Base-by-base conservation (phyloP, 2,797 vertebrate genomes). In the Orestias chungarensis region DNA sequence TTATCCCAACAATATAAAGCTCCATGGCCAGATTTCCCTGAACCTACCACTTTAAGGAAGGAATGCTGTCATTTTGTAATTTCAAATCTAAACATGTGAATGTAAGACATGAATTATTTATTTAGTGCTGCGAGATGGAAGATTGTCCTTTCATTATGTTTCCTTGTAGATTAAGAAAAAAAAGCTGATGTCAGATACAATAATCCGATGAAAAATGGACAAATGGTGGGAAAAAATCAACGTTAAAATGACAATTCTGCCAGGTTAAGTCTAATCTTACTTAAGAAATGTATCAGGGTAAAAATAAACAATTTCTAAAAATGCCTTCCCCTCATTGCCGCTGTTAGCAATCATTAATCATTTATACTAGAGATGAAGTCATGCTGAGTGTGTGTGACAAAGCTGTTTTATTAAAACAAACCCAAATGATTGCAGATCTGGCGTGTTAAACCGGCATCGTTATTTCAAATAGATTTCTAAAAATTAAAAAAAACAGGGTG, bases 71-170 rank as follows among this genome's bases (percentile, higher is more conserved):
- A n/a, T n/a, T n/a, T n/a, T n/a, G n/a, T n/a, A n/a, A n/a, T n/a
- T n/a, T n/a, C n/a, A n/a, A n/a, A n/a, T n/a, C n/a, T n/a, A 35
- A 62, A 62, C 38, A 62, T 62, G 59, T 62, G 59, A 40, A 62
- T 3, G 35, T 17, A 20, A 40, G 25, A 40, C 33, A 33, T 4
- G 3, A n/a, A n/a, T 12, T 31, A 40, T 62, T 62, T 62, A 40
- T 25, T 38, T 62, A 40, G 6, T n/a, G 35, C 35, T 40, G 6
- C 59, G 12, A 25, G 35, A 64, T 12, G 15, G 35, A 6, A 64
- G 23, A n/a, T n/a, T 25, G 59, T 8, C 33, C 20, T 38, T 61
- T 61, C 33, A 18, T 1, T 35, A 9, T 11, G 18, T 59, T 59
- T 35, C 31, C 29, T 61, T 6, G 23, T 12, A 14, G n/a, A 40